Evolutionary conservation across 2,888 invertebrate genomes (phyloP), one percentile per base, ranked within the genome.

Genomic region (Mongoloraphidia duomilia): DNA sequence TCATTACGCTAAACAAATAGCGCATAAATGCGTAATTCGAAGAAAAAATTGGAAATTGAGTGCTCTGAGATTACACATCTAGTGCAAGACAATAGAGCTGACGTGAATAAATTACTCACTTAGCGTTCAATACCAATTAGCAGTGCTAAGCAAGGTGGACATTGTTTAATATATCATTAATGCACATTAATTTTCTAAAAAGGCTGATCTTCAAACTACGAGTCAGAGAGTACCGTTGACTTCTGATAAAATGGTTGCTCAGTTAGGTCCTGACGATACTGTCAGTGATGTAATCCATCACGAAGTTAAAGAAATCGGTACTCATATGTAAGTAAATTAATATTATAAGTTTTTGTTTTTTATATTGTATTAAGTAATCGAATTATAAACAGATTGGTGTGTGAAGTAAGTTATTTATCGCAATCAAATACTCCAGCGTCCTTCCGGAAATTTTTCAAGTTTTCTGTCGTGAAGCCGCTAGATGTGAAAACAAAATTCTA

Each of bases 401-500:
- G 97, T 71, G 93, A 96, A 69, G 94, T 98, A 2, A 86, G 83
- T 55, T 98, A 97, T 65, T 79, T 79, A 61, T 84, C 84, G 35
- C 77, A 82, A 45, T 75, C 78, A 52, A 80, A 81, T 49, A 81
- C 86, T 56, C 72, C 82, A 35, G 82, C 88, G 64, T 87, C 89
- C 53, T 92, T 97, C 62, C 78, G 94, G 56, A 97, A 97, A 67
- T 96, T 94, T 67, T 98, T 97, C 68, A 97, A 96, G 70, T 97
- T 98, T 67, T 84, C 92, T 78, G 97, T 98, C 0, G 77, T 94
- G 60, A 97, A 97, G 65, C 97, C 97, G 3, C 72, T 98, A 44
- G 97, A 98, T 76, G 95, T 98, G 0, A 95, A 96, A 72, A 97
- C 97, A 0, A 96, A 97, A 65, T 92, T 97, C 69, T 96, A 92